Base-by-base conservation (phyloP, 2,113 vertebrate species). In the Neotragus pygmaeus region DNA sequence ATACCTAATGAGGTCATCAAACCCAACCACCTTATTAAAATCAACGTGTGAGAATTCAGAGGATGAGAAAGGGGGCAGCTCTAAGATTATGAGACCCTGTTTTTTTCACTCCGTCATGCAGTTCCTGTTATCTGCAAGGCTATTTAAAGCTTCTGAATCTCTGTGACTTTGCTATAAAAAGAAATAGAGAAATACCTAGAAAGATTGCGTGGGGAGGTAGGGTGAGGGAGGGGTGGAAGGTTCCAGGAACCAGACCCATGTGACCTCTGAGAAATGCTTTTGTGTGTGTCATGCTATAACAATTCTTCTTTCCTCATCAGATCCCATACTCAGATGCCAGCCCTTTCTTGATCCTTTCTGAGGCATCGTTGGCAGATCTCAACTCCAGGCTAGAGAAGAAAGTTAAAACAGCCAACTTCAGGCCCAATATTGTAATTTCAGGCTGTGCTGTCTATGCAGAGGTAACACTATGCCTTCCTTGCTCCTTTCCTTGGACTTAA, bases 301-400 rank as follows among this genome's bases (percentile, higher is more conserved):
- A 2, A 3, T 66, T 39, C 45, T n/a, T 33, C 2, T 84, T 36
- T 90, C 60, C 49, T 53, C 4, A 2, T 77, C 93, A 99, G 99
- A 97, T 99, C 97, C 99, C 98, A 0, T 99, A 99, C 95, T 90
- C 99, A 0, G 99, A 99, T 51, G 62, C 95, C 16, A 99, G 98
- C 27, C 99, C 99, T 0, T 92, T 99, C 93, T 97, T 99, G 99
- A 93, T 99, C 15, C 97, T 99, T 78, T 99, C 99, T 0, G 99
- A 99, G 98, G 99, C 99, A 2, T 99, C 99, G 0, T 49, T 99
- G 90, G 98, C 98, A 0, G 99, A 99, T 97, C 98, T 99, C 55
- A 99, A 99, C 98, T 97, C 92, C 95, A 99, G 95, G 64, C 77
- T 99, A 47, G 98, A 99, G 85, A 98, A 98, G 57, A 99, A 98